Evolutionary conservation across 2,113 vertebrate species (phyloP).

Genomic region (Xiphorhynchus elegans): DNA sequence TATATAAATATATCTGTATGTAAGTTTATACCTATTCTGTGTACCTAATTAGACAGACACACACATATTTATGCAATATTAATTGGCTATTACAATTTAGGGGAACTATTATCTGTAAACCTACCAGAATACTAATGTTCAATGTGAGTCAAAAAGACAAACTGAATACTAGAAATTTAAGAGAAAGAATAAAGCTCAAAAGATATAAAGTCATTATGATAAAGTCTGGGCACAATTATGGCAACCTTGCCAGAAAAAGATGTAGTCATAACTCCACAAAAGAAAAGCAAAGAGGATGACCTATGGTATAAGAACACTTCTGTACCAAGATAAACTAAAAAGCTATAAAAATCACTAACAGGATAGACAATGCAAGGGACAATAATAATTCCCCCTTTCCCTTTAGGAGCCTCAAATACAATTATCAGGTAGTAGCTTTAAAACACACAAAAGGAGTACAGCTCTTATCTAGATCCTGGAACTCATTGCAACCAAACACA

Average conservation of each 20-base stretch:
- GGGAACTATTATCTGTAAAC: not conserved
- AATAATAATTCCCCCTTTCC: not conserved
- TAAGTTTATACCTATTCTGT: not conserved
- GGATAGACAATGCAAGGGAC: not conserved
- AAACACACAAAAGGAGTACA: not conserved
- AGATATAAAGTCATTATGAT: not conserved
- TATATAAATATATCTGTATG: not conserved
- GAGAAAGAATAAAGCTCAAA: not conserved
- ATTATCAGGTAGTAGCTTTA: not conserved
- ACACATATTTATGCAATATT: not conserved
- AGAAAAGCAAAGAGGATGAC: not conserved
- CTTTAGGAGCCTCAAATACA: not conserved
- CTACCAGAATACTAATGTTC: not conserved
- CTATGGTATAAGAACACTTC: not conserved
- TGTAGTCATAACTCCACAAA: not conserved
- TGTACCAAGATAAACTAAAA: not conserved
- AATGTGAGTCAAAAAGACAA: not conserved
- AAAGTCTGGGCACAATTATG: not conserved
- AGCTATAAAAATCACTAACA: not conserved
- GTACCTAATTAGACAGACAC: not conserved
- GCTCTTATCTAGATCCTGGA: not conserved
- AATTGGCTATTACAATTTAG: not conserved
- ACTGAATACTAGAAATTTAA: not conserved
- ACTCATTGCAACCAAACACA: not conserved
- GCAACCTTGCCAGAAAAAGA: not conserved